Base-by-base conservation (phyloP, 2,113 vertebrate species). In the Pterocles burchelli region DNA sequence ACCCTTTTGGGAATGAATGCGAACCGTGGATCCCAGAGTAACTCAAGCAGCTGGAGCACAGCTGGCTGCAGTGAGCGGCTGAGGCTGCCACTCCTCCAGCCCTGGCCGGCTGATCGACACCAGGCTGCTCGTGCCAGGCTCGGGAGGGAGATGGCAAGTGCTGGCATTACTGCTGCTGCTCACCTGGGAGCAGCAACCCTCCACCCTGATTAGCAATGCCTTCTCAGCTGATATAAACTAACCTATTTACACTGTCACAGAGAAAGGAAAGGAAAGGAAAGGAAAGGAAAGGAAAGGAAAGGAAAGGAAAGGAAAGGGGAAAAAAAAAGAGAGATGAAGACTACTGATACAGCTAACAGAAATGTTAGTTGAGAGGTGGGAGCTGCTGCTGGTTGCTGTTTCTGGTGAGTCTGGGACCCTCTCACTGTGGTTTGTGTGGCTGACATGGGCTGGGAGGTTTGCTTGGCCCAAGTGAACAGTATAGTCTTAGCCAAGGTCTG, bases 111-210 rank as follows among this genome's bases (percentile, higher is more conserved):
- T 79, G 43, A 41, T 14, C 58, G 16, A 6, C 43, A 10, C 28
- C 1, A 7, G 17, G 18, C 45, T 41, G 28, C 36, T 58, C 15
- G 19, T 55, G 29, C 41, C n/a, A 10, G 49, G 29, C 29, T 68
- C 2, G 0, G 36, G 20, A 26, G 28, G 36, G 13, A 52, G 28
- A 14, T 0, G 2, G 0, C 43, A 57, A 4, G 4, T 0, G 0
- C 7, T 14, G 13, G 25, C 8, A 19, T 41, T 41, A 10, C 52
- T 31, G n/a, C 45, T 73, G n/a, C n/a, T 38, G 12, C 5, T n/a
- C 65, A 54, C 77, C 63, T 89, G 48, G 2, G 33, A 72, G 45
- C 11, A 20, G 7, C 38, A 31, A 21, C 33, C 25, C 51, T 34
- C 20, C 74, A 54, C 43, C 12, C 34, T 16, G 9, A 36, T 21